Conservation (phyloP, 1,140 invertebrate species). For the Drosophila nigromelanica region DNA sequence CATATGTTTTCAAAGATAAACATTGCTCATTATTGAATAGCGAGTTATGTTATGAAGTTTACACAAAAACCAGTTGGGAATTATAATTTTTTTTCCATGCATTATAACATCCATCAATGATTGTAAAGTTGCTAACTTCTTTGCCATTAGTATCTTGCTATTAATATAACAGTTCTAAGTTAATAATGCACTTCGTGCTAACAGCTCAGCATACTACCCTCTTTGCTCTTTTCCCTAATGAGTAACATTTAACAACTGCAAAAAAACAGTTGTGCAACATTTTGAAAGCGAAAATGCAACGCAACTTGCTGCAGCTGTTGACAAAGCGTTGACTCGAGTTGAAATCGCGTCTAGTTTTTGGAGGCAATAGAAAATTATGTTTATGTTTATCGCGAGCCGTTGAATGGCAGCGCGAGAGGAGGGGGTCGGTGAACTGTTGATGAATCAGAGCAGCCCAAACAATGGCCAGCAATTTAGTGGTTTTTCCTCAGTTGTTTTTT, state of each 20-base stretch:
- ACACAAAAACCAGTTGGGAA: background rate
- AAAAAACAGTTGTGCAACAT: slow-evolving; percentile 34
- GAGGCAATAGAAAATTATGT: slow-evolving; percentile 56
- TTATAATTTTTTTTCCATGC: no score
- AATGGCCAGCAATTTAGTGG: slow-evolving; percentile 12
- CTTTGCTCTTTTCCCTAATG: slow-evolving; percentile 4
- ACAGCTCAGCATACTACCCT: slow-evolving; percentile 23
- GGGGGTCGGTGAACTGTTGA: slow-evolving; percentile 1
- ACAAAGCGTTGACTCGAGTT: slow-evolving; percentile 38
- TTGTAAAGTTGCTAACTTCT: no score
- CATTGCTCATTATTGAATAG: no score
- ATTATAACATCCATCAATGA: no score
- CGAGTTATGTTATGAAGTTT: no score
- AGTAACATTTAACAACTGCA: slow-evolving; percentile 21
- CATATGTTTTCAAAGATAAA: no score
- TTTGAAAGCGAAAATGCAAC: slow-evolving; percentile 52
- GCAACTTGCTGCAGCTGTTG: slow-evolving; percentile 52
- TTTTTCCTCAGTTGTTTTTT: background rate
- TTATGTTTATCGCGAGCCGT: slow-evolving; percentile 39
- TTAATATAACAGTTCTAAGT: background rate
- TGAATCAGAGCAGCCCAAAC: slow-evolving; percentile 48
- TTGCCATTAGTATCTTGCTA: no score
- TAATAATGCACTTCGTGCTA: background rate
- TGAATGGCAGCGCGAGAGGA: background rate
- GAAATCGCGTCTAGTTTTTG: slow-evolving; percentile 26